Evolutionary conservation across 2,113 vertebrate genomes (phyloP).

Genomic region (Mirza zaza): DNA sequence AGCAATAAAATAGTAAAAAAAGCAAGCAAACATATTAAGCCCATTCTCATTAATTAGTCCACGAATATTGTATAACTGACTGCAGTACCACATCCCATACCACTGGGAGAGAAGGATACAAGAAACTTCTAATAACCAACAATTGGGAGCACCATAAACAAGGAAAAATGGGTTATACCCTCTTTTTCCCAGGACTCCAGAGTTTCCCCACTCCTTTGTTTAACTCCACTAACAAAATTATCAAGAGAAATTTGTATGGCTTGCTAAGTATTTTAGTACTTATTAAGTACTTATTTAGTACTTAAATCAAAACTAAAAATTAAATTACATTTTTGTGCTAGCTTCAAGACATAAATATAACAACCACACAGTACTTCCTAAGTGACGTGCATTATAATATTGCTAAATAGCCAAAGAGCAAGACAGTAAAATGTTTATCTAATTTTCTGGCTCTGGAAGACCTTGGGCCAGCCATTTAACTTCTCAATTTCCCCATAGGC

Average conservation of each 20-base stretch:
- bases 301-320: constrained; percentile 35
- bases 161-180: neutral
- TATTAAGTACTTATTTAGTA: too few species aligned
- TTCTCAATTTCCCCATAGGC: neutral
- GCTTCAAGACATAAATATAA: neutral
- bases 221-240: neutral
- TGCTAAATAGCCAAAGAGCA: neutral
- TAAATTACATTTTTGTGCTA: neutral
- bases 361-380: neutral
- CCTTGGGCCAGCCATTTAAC: neutral
- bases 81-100: neutral
- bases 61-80: neutral
- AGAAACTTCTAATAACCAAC: neutral
- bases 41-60: neutral
- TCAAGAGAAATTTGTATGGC: neutral
- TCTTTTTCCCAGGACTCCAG: neutral
- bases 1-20: neutral
- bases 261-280: neutral
- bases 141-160: neutral
- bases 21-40: neutral
- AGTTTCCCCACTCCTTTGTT: neutral
- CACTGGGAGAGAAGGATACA: neutral
- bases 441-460: neutral
- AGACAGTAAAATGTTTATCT: neutral
- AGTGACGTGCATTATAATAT: neutral